A percentile compares a stretch with the other conserved stretches of the same genome.
Conservation (phyloP, 2,888 invertebrate genomes). For the Coenonympha glycerion region DNA sequence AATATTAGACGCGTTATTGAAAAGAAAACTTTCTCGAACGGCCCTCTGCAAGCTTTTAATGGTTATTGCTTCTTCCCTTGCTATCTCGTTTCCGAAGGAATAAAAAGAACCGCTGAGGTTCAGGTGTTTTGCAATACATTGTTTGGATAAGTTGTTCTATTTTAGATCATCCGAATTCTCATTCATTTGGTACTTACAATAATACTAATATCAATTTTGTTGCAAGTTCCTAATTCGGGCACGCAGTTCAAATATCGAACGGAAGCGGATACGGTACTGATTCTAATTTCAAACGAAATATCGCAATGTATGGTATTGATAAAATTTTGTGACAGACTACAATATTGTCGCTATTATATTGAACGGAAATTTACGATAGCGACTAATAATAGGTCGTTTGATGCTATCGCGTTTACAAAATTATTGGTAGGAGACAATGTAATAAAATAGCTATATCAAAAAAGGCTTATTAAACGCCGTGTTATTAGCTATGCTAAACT, state of each 20-base stretch:
- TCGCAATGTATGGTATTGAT: conserved; percentile 71
- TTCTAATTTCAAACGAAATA: conserved; percentile 74
- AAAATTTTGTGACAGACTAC: conserved; percentile 58
- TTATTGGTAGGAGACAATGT: too few species aligned
- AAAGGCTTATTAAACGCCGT: too few species aligned
- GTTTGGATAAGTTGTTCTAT: conserved; percentile 14
- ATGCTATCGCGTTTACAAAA: conserved; percentile 1
- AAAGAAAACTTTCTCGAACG: conserved; percentile 70
- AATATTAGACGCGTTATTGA: conserved; percentile 76
- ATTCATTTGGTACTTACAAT: not conserved
- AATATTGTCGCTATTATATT: conserved; percentile 63
- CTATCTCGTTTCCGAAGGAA: conserved; percentile 44
- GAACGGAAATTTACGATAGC: conserved; percentile 71
- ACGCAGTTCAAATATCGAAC: conserved; percentile 68
- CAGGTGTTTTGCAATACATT: conserved; percentile 39
- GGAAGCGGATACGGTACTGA: conserved; percentile 75
- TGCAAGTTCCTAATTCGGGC: conserved; percentile 66
- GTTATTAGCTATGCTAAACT: too few species aligned
- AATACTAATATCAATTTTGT: conserved; percentile 62
- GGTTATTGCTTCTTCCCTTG: conserved; percentile 66
- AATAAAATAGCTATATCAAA: too few species aligned
- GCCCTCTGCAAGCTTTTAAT: conserved; percentile 68
- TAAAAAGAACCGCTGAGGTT: conserved; percentile 39
- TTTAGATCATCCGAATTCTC: not conserved
- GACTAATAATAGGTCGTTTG: conserved; percentile 40